A percentile compares a stretch with the other conserved stretches of the same genome.
phyloP scores from a whole-genome alignment of 2,888 invertebrate genomes.

The Itoplectis maculator region DNA sequence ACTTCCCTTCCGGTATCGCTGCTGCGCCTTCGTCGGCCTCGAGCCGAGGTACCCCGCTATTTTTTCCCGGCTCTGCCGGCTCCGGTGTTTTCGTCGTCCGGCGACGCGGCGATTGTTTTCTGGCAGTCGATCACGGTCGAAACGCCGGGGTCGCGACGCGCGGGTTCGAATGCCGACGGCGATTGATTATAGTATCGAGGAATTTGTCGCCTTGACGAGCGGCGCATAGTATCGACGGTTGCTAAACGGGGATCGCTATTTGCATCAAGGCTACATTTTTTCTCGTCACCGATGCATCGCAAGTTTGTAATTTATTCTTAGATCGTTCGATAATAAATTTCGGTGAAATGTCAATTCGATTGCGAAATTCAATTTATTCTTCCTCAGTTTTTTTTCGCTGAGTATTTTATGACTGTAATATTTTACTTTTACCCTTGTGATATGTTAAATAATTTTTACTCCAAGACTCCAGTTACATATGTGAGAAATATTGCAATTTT shows the following conservation, averaged over 20 bases:
- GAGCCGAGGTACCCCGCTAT: neutral
- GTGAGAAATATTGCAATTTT: neutral
- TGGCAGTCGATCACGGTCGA: constrained; percentile 29
- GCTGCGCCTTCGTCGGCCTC: constrained; percentile 23
- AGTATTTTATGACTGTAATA: neutral
- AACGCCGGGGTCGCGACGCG: neutral
- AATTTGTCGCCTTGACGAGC: neutral
- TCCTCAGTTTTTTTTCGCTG: too few species aligned
- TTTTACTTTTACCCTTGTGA: neutral
- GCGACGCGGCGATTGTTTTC: neutral
- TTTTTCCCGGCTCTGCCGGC: neutral
- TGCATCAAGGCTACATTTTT: constrained; percentile 7
- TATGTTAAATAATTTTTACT: too few species aligned
- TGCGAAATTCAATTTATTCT: neutral
- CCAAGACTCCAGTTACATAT: too few species aligned
- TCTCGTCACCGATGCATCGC: neutral
- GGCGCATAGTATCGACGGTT: constrained; percentile 5
- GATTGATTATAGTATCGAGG: neutral
- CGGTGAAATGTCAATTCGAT: neutral
- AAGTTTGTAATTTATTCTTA: too few species aligned
- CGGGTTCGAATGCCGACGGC: neutral
- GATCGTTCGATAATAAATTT: too few species aligned
- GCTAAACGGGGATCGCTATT: constrained; percentile 6
- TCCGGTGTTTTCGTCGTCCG: neutral
- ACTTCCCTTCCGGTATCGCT: constrained; percentile 57